Conservation (phyloP, 1,140 invertebrate species). For the Sarcophaga peregrina region DNA sequence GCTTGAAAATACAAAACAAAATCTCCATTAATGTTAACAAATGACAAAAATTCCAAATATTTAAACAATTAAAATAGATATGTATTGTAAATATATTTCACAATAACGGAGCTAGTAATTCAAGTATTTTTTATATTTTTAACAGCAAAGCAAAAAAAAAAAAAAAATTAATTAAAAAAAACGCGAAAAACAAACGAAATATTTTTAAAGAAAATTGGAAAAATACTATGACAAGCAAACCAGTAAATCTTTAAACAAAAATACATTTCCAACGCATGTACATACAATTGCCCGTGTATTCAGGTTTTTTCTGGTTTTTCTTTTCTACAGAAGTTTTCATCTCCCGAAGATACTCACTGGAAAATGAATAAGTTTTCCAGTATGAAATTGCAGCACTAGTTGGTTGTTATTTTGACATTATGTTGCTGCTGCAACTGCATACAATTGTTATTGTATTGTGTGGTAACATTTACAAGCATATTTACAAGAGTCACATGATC, state of each 20-base stretch:
- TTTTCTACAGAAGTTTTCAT: neutral
- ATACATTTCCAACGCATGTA: neutral
- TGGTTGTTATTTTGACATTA: constrained; percentile 20
- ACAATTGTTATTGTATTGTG: neutral
- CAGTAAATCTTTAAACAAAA: neutral
- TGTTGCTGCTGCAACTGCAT: neutral
- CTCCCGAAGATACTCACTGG: neutral
- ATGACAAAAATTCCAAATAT: neutral
- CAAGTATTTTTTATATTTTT: neutral
- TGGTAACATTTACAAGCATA: neutral
- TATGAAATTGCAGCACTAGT: neutral
- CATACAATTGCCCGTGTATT: neutral
- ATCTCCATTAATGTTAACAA: neutral
- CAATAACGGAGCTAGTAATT: constrained; percentile 11
- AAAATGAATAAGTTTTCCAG: neutral
- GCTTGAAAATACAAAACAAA: neutral
- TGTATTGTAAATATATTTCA: neutral
- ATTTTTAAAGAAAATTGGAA: too few relatives aligned
- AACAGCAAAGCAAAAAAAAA: neutral
- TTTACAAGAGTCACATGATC: constrained; percentile 17
- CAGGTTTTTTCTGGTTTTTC: neutral
- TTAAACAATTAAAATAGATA: constrained; percentile 30
- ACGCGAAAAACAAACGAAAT: neutral
- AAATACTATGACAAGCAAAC: neutral
- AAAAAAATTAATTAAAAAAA: neutral